Percentiles rank a stretch among this genome's conserved stretches.
phyloP scores from a whole-genome alignment of 2,113 vertebrate genomes.

The Suricata suricatta region DNA sequence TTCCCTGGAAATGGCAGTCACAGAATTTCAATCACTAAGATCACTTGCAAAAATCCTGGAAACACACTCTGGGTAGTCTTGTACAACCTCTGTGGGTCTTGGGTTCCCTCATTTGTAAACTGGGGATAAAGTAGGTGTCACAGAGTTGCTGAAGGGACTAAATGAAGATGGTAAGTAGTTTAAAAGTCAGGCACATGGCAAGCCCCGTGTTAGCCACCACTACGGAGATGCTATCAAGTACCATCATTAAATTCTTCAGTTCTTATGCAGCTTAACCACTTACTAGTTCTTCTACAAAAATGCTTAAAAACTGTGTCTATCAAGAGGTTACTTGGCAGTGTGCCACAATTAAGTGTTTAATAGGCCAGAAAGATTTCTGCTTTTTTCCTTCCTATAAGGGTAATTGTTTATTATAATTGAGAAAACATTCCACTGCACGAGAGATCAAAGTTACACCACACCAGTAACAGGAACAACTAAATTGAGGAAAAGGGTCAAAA shows the following conservation, averaged over 20 bases:
- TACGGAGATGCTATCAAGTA: not conserved
- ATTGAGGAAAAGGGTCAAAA: not conserved
- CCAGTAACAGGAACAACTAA: not conserved
- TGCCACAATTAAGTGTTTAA: not conserved
- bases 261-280: not conserved
- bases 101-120: not conserved
- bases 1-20: not conserved
- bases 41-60: not conserved
- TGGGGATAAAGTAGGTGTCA: not conserved
- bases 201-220: not conserved
- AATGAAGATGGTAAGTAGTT: not conserved
- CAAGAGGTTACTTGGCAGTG: not conserved
- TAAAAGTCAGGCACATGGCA: not conserved
- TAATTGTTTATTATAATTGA: not conserved
- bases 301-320: not conserved
- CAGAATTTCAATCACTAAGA: not conserved
- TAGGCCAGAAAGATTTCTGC: not conserved
- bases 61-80: too few species aligned
- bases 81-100: not conserved
- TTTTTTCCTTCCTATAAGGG: not conserved
- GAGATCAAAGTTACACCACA: not conserved
- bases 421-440: not conserved
- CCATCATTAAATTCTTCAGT: not conserved
- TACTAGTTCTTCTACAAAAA: not conserved
- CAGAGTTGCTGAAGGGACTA: not conserved